A percentile compares a stretch with the other conserved stretches of the same genome.
Conservation (phyloP, 53 echinoderm and acorn worm species). For the Stichopus horrens region DNA sequence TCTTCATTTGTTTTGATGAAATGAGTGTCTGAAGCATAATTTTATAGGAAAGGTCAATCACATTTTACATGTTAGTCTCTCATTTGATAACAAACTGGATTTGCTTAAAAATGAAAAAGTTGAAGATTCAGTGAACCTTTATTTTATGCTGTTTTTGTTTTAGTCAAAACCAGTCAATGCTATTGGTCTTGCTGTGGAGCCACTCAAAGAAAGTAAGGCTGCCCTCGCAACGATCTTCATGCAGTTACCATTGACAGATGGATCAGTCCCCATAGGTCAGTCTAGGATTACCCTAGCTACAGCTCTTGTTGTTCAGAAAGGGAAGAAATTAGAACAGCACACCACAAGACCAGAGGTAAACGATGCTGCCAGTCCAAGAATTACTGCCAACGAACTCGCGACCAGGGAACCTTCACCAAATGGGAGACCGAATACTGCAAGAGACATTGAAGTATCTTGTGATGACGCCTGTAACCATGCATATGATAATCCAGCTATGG, state of each 20-base stretch:
- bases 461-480: conserved; percentile 15
- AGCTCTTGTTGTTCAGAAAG: conserved; percentile 75
- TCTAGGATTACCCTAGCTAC: conserved; percentile 70
- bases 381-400: background rate
- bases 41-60: too few species aligned
- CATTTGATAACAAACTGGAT: background rate
- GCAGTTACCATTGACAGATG: conserved; percentile 82
- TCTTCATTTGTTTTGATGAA: too few species aligned
- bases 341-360: conserved; percentile 36
- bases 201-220: conserved; percentile 76
- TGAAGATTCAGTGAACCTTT: background rate
- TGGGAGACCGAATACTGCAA: conserved; percentile 26
- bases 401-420: conserved; percentile 8
- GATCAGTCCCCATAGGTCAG: conserved; percentile 66
- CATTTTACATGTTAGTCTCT: too few species aligned
- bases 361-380: conserved; percentile 8
- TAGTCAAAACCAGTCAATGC: conserved; percentile 58
- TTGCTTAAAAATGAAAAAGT: background rate
- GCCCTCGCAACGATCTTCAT: conserved; percentile 78
- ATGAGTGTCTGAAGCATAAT: too few species aligned
- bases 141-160: conserved; percentile 41
- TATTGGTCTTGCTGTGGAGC: conserved; percentile 67
- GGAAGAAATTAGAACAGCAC: conserved; percentile 62
- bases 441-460: background rate
- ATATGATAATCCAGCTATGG: conserved; percentile 96